Evolutionary conservation across 2,113 vertebrate species (phyloP).

Genomic region (Carassius auratus): DNA sequence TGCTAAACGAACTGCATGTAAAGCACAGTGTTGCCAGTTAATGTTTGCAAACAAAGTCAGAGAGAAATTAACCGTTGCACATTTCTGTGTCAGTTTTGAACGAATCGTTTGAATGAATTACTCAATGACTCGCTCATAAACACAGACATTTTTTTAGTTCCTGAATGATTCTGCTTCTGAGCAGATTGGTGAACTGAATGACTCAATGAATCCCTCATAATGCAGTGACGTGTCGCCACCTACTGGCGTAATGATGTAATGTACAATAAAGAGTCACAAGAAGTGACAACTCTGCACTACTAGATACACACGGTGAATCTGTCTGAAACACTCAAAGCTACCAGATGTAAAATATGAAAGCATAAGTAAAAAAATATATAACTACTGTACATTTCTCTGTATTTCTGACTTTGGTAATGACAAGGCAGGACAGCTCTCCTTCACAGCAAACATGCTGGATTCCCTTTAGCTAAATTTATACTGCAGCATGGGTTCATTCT

Average conservation of each 20-base stretch:
- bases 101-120: not conserved
- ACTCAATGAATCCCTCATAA: not conserved
- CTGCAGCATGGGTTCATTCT: not conserved
- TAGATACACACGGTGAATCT: too few species aligned
- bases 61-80: not conserved
- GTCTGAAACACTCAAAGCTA: too few species aligned
- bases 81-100: not conserved
- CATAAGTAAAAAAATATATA: not conserved
- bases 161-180: too few species aligned
- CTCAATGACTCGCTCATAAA: not conserved
- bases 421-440: not conserved
- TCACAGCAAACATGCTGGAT: not conserved
- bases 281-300: too few species aligned
- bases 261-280: not conserved
- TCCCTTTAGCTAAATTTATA: not conserved
- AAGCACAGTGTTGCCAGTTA: too few species aligned
- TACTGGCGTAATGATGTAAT: not conserved
- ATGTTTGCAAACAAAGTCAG: too few species aligned
- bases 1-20: too few species aligned
- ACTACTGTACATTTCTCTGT: not conserved
- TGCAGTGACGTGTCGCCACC: too few species aligned
- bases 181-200: not conserved
- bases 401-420: not conserved
- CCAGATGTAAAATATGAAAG: not conserved
- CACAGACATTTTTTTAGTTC: too few species aligned